These are phyloP conservation scores for Eurystomus glaucurus DNA, from an alignment of 2,797 vertebrate genomes.

Conservation along the genomic window DNA sequence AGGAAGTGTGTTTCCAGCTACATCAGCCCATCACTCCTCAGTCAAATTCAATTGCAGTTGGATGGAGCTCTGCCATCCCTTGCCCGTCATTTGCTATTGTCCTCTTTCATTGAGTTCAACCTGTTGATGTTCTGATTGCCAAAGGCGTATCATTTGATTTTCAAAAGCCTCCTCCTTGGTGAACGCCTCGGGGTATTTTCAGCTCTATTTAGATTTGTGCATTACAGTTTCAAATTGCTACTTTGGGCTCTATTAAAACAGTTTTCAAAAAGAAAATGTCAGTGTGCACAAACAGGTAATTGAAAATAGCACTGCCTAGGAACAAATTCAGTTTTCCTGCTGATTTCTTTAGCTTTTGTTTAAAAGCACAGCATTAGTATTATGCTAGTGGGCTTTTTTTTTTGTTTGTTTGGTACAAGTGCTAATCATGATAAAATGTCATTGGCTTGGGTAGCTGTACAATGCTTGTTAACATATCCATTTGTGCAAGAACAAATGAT, in stretches of 20 bases:
- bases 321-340: neutral
- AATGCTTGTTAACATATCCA: constrained; percentile 22
- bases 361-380: neutral
- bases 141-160: constrained; percentile 30
- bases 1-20: constrained; percentile 23
- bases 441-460: neutral
- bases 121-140: constrained; percentile 35
- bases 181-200: neutral
- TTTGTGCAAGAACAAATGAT: constrained; percentile 23
- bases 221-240: constrained; percentile 59
- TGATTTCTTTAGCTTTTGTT: constrained; percentile 42
- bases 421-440: constrained; percentile 8
- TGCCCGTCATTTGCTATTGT: neutral
- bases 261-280: constrained; percentile 58
- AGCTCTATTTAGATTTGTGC: constrained; percentile 55
- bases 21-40: neutral
- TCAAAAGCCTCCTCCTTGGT: constrained; percentile 7
- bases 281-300: constrained; percentile 51
- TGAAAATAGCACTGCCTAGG: constrained; percentile 40
- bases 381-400: neutral
- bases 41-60: neutral
- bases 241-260: constrained; percentile 61
- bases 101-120: neutral
- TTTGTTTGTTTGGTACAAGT: neutral
- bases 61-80: neutral